These are phyloP conservation scores for Cepaea hortensis DNA, from an alignment of 2,888 invertebrate species.

Conservation along the genomic window DNA sequence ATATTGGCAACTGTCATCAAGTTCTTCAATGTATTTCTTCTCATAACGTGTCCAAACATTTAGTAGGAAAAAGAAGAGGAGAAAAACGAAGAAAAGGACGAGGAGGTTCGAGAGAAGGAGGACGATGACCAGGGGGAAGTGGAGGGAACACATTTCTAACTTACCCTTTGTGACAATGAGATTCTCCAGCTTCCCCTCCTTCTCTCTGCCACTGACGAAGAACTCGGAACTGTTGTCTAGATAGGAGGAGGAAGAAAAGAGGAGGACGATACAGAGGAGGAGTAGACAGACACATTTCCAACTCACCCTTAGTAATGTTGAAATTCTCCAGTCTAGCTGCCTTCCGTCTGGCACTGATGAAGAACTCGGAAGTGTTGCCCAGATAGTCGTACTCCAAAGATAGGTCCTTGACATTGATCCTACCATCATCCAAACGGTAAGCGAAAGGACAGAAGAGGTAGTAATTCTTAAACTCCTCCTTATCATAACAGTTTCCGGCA, in stretches of 20 bases:
- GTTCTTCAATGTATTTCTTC: no score
- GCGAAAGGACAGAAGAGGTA: conserved; percentile 94
- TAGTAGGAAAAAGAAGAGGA: no score
- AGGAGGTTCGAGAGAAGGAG: no score
- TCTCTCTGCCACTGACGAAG: no score
- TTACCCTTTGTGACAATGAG: no score
- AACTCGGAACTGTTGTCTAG: no score
- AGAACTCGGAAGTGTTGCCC: conserved; percentile 94
- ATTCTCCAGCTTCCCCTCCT: no score
- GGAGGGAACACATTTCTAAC: no score
- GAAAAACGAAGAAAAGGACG: no score
- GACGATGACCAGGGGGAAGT: no score
- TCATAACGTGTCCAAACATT: no score
- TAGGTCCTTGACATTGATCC: conserved; percentile 92
- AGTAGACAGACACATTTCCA: neutral
- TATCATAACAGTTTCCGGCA: conserved; percentile 96
- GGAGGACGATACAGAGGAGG: neutral
- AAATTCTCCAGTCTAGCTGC: conserved; percentile 87
- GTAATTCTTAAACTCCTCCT: conserved; percentile 88
- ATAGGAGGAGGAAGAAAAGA: neutral
- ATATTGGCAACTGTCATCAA: no score
- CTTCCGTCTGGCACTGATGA: conserved; percentile 92
- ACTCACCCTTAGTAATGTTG: conserved; percentile 71
- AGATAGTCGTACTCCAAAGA: conserved; percentile 95
- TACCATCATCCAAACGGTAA: conserved; percentile 87